Evolutionary conservation across 2,113 vertebrate genomes (phyloP).

Genomic region (Poeciliopsis occidentalis): DNA sequence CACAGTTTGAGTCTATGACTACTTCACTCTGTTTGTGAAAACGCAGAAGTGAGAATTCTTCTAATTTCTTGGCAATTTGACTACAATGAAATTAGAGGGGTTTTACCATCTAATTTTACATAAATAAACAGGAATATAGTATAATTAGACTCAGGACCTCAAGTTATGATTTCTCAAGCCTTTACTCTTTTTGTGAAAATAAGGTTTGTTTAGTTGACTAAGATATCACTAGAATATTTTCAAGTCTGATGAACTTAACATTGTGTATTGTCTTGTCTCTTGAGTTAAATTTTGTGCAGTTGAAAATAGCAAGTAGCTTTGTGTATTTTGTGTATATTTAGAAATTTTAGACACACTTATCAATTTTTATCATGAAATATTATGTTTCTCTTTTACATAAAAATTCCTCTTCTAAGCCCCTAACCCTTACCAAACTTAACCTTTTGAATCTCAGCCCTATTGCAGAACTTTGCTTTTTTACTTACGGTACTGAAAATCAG

Average conservation of each 20-base stretch:
- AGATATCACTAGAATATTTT: background rate
- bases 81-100: background rate
- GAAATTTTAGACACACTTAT: background rate
- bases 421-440: background rate
- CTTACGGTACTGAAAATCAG: background rate
- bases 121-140: background rate
- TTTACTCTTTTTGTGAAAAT: background rate
- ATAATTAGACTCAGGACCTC: background rate
- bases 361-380: background rate
- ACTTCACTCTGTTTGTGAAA: too few relatives aligned
- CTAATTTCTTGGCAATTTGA: too few relatives aligned
- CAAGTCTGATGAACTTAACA: background rate
- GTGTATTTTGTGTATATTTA: background rate
- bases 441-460: background rate
- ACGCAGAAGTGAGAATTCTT: too few relatives aligned
- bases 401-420: background rate
- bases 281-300: background rate
- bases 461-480: constrained; percentile 12
- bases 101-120: background rate
- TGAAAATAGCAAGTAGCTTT: background rate
- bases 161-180: background rate
- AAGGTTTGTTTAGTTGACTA: background rate
- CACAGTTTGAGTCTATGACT: background rate
- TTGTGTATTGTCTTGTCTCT: background rate
- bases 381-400: background rate